These are phyloP conservation scores for Ctenosaura bakeri DNA, from an alignment of 2,797 vertebrate genomes.

Conservation along the genomic window DNA sequence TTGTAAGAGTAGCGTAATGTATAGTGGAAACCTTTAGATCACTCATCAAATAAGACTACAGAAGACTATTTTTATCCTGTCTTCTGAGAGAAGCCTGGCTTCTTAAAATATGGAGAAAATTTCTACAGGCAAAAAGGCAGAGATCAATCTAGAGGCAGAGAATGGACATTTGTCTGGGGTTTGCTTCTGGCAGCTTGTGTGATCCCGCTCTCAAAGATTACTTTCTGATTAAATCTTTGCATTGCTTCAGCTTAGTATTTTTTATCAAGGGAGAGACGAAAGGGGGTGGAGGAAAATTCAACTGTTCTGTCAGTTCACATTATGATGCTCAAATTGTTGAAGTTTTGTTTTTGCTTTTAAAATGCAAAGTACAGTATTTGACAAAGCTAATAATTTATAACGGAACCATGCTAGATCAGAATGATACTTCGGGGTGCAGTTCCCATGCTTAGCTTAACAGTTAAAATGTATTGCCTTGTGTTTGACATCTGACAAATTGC, in stretches of 20 bases:
- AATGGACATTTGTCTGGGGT: not conserved
- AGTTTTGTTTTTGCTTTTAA: not conserved
- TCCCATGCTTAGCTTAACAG: slow-evolving; percentile 10
- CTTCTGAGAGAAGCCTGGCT: not conserved
- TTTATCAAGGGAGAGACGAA: not conserved
- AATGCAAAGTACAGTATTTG: not conserved
- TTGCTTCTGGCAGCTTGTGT: not conserved
- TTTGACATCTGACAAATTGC: not conserved
- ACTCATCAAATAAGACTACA: not conserved
- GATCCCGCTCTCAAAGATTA: not conserved
- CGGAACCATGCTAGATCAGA: not conserved
- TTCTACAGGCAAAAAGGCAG: not conserved
- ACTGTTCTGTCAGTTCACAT: slow-evolving; percentile 8
- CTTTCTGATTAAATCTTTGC: slow-evolving; percentile 3
- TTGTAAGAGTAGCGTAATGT: not conserved
- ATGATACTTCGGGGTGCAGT: not conserved
- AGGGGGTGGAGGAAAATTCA: no score
- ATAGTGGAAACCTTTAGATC: not conserved
- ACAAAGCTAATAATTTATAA: not conserved
- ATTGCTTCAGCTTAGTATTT: not conserved
- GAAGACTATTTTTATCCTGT: not conserved
- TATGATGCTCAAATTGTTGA: not conserved
- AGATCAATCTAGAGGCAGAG: not conserved
- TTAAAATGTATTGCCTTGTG: not conserved
- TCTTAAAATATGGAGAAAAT: slow-evolving; percentile 5